Conservation (phyloP, 2,113 vertebrate genomes). For the Circaetus cinerascens region DNA sequence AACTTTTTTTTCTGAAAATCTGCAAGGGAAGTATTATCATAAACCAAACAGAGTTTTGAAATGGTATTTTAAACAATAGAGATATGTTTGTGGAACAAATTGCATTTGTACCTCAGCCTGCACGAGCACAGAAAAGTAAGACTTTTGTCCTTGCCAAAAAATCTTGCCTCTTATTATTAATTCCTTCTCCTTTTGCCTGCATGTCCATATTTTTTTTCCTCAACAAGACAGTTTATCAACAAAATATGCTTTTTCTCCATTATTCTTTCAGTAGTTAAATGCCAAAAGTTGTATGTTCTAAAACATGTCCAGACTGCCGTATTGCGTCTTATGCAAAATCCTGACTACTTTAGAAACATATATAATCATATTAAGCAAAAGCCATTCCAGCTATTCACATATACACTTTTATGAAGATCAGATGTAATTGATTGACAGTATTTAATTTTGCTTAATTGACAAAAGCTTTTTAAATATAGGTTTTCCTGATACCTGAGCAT, state of each 20-base stretch:
- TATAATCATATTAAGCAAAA: neutral
- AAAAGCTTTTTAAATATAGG: neutral
- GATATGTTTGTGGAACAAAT: neutral
- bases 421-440: neutral
- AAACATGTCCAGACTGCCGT: neutral
- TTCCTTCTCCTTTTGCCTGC: neutral
- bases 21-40: neutral
- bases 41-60: neutral
- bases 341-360: neutral
- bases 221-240: neutral
- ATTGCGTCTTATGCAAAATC: neutral
- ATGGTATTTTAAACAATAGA: neutral
- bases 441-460: conserved; percentile 18
- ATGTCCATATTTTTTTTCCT: neutral
- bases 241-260: neutral
- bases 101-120: neutral
- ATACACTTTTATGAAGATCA: neutral
- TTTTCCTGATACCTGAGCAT: conserved; percentile 6
- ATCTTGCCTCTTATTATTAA: neutral
- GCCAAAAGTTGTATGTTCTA: neutral
- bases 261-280: neutral
- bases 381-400: neutral
- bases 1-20: neutral
- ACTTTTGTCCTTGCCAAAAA: neutral
- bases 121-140: neutral